Evolutionary conservation across 1,140 invertebrate genomes (phyloP).

Genomic region (Phymorhynchus buccinoides): DNA sequence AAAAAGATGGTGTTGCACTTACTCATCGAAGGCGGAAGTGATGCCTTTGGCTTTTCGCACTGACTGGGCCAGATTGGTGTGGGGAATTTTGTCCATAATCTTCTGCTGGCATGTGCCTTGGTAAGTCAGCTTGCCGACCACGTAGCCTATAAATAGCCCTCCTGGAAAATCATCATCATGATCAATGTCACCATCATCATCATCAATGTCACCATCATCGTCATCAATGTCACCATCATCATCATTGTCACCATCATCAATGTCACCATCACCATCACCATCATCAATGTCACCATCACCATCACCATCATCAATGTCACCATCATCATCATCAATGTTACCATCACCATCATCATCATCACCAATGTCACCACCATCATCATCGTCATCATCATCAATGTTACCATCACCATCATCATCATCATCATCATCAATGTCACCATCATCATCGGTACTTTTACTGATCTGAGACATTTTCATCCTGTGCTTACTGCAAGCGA

Average conservation of each 20-base stretch:
- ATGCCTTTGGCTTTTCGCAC: constrained; percentile 11
- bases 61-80: constrained; percentile 33
- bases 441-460: not conserved
- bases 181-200: not conserved
- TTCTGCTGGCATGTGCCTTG: constrained; percentile 24
- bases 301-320: no score
- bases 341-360: no score
- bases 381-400: no score
- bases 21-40: not conserved
- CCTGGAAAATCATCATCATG: not conserved
- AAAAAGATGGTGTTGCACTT: not conserved
- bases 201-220: not conserved
- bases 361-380: no score
- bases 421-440: not conserved
- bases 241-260: no score
- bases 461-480: no score
- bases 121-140: constrained; percentile 32
- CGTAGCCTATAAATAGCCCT: constrained; percentile 18
- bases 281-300: no score
- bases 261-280: no score
- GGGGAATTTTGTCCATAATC: constrained; percentile 27
- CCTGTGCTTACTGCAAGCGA: not conserved
- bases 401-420: no score
- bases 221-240: no score
- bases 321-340: no score